These are phyloP conservation scores for Aix galericulata DNA, from an alignment of 2,113 vertebrate species.

Conservation along the genomic window DNA sequence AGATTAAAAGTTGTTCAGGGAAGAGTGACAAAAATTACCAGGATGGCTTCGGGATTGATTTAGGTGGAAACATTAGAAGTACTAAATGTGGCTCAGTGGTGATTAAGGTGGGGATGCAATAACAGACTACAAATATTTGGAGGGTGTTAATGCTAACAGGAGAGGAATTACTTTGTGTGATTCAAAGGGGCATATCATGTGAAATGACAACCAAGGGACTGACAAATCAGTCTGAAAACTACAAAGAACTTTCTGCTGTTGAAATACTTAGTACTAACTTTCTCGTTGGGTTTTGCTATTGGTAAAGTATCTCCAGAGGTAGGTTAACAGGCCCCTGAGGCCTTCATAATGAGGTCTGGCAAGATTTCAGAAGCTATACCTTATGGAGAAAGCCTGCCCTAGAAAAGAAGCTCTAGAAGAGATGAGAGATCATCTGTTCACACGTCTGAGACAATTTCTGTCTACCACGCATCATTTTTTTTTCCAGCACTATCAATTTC, in stretches of 20 bases:
- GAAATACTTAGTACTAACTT: not conserved
- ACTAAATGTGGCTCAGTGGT: not conserved
- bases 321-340: not conserved
- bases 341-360: not conserved
- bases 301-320: not conserved
- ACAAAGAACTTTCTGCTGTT: constrained; percentile 16
- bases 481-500: not conserved
- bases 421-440: not conserved
- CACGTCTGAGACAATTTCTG: not conserved
- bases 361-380: not conserved
- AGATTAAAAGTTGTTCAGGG: constrained; percentile 26
- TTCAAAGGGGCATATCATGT: not conserved
- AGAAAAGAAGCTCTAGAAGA: not conserved
- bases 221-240: constrained; percentile 32
- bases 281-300: not conserved
- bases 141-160: not conserved
- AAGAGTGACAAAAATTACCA: not conserved
- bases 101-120: not conserved
- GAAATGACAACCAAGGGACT: constrained; percentile 2
- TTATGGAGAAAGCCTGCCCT: not conserved
- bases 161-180: not conserved
- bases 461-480: not conserved
- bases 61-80: not conserved
- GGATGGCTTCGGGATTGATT: not conserved
- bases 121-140: constrained; percentile 44